Base-by-base conservation (phyloP, 2,888 invertebrate genomes). In the Phyto melanocephala region DNA sequence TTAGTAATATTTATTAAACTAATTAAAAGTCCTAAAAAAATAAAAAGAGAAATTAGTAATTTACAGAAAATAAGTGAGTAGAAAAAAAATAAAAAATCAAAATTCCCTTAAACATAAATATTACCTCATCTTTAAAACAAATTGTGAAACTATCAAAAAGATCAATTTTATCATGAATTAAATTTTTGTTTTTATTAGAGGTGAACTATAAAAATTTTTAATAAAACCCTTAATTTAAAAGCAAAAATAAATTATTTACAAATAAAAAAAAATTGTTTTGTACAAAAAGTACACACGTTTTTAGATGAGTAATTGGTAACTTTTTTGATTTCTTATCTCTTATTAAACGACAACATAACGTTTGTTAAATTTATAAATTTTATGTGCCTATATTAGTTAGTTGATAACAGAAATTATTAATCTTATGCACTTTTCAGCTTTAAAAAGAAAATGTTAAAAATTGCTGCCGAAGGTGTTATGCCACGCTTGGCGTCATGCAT, bases 391-490 rank as follows among this genome's bases (percentile, higher is more conserved):
- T 8, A 22, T 24, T 6, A 20, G 33, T 15, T 50, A 47, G 33
- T 37, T 65, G 68, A 70, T 70, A 58, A 70, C 47, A 60, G 7
- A 28, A n/a, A 42, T 72, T 54, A 45, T 54, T 72, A 50, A 72
- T 52, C 52, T 58, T 45, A 37, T 37, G 33, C 24, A 65, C 15
- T 58, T 22, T 45, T 33, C 11, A 15, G 11, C 20, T 35, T 17
- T 45, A 33, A n/a, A 20, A 15, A n/a, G 11, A 17, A 33, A 84
- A 89, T 89, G 89, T 84, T 89, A 3, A 89, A 89, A 86, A 87
- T 89, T 60, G 89, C 87, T 20, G 87, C 89, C 0, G 87, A 88
- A 80, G 87, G 88, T 40, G 83, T 88, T 35, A 86, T 86, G 67
- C 87, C 88, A 74, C 87, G 88, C 65, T 80, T 88, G 71, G 85